phyloP scores from a whole-genome alignment of 2,797 vertebrate species.

The Lates japonicus region DNA sequence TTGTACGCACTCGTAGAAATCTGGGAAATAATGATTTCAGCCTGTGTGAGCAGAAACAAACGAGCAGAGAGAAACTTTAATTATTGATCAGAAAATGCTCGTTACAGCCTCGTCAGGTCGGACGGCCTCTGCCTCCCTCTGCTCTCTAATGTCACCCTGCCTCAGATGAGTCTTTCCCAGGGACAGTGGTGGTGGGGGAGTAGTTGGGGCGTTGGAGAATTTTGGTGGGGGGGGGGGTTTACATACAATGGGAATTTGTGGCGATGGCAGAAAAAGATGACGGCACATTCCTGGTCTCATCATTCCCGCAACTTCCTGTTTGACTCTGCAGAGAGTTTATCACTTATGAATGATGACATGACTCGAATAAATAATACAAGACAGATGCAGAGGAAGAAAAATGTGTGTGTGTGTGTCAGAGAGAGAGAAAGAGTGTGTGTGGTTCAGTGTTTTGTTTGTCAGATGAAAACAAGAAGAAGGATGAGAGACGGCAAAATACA shows the following conservation, averaged over 20 bases:
- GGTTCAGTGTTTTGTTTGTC: constrained; percentile 28
- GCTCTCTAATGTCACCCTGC: constrained; percentile 3
- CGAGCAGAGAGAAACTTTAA: background rate
- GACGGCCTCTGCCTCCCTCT: background rate
- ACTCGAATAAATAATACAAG: constrained; percentile 67
- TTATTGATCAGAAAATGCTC: constrained; percentile 30
- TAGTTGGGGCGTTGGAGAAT: too few relatives aligned
- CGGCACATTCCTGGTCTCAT: constrained; percentile 42
- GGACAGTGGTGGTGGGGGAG: too few relatives aligned
- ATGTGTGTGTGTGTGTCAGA: constrained; percentile 25
- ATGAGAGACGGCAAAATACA: constrained; percentile 21
- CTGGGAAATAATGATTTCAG: background rate
- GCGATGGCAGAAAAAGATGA: background rate
- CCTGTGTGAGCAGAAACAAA: constrained; percentile 9
- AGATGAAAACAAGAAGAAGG: constrained; percentile 44
- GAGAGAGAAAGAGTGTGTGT: background rate
- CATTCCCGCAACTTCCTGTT: constrained; percentile 44
- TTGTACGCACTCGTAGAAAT: background rate
- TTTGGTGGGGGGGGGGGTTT: fast-evolving
- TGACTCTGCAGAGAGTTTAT: constrained; percentile 57
- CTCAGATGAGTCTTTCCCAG: constrained; percentile 14
- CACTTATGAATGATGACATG: constrained; percentile 72
- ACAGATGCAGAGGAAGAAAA: constrained; percentile 37
- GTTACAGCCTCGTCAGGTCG: background rate
- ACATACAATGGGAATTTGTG: background rate